Conservation (phyloP, 2,797 vertebrate genomes). For the Corythornis leucogaster region DNA sequence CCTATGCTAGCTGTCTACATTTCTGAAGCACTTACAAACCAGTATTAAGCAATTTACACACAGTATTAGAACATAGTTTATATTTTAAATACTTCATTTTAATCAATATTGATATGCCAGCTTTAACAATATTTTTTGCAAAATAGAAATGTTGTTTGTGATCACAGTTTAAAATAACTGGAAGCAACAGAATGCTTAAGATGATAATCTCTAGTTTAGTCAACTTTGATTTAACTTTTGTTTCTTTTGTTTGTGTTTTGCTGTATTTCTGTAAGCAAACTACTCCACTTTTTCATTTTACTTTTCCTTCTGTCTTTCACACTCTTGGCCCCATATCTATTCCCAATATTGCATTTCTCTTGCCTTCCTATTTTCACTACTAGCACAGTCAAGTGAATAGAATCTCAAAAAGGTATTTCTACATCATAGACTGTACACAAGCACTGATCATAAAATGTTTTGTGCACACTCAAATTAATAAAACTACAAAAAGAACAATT, state of each 20-base stretch:
- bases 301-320: background rate
- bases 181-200: background rate
- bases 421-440: background rate
- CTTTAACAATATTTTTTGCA: background rate
- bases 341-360: background rate
- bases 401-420: slow-evolving; percentile 40
- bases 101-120: background rate
- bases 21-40: background rate
- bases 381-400: slow-evolving; percentile 18
- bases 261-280: background rate
- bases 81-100: background rate
- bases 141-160: background rate
- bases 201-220: background rate
- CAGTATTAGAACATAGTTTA: background rate
- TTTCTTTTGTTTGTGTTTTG: background rate
- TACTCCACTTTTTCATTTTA: background rate
- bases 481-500: slow-evolving; percentile 10
- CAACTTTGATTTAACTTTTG: background rate
- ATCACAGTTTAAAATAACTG: background rate
- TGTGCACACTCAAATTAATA: background rate
- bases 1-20: background rate
- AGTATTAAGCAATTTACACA: background rate
- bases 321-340: background rate
- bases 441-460: slow-evolving; percentile 5
- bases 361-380: slow-evolving; percentile 23